Evolutionary conservation across 2,797 vertebrate species (phyloP).

Genomic region (Picus viridis): DNA sequence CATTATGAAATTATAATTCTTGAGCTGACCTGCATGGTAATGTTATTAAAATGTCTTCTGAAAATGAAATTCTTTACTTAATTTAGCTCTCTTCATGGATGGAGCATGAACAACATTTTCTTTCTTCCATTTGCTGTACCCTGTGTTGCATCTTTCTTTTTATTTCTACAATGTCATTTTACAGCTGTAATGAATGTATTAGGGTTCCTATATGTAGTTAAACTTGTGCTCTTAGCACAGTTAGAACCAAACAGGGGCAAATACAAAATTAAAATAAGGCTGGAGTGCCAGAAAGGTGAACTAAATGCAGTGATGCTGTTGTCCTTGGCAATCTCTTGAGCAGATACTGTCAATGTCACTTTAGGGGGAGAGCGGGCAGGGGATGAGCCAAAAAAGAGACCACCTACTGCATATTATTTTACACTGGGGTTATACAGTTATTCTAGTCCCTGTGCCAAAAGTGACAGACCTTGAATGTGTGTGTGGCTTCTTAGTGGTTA

Average conservation of each 20-base stretch:
- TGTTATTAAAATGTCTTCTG: not conserved
- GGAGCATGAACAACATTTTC: constrained; percentile 36
- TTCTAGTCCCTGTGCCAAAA: constrained; percentile 30
- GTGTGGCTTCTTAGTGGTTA: not conserved
- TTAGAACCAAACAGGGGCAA: not conserved
- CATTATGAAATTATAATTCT: not conserved
- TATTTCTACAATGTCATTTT: constrained; percentile 19
- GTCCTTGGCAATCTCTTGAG: constrained; percentile 1
- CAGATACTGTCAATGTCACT: not conserved
- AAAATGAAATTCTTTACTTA: constrained; percentile 43
- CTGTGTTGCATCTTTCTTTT: not conserved
- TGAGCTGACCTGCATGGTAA: not conserved
- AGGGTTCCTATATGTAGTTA: not conserved
- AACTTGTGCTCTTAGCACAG: not conserved
- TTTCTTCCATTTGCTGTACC: constrained; percentile 29
- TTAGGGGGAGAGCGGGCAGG: not conserved
- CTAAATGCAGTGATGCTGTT: not conserved
- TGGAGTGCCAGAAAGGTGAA: not conserved
- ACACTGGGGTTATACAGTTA: constrained; percentile 9
- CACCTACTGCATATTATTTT: not conserved
- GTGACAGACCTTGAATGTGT: constrained; percentile 4
- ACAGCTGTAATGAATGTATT: constrained; percentile 6
- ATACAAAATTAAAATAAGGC: not conserved
- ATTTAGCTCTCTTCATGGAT: constrained; percentile 50
- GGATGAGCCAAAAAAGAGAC: constrained; percentile 17